phyloP scores from a whole-genome alignment of 2,797 vertebrate genomes.

The Scolopax bukidnonensis region DNA sequence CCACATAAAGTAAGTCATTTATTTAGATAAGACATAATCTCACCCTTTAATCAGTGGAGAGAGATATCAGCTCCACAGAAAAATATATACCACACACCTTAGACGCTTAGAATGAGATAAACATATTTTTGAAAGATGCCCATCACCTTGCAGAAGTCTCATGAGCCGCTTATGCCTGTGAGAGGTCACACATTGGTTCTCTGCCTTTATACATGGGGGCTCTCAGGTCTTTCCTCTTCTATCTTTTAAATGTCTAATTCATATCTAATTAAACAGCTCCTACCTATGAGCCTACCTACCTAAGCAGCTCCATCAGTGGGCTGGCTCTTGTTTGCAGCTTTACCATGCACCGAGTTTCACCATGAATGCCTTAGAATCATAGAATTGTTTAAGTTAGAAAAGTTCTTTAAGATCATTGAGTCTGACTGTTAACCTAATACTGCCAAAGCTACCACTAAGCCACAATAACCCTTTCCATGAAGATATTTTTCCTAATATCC shows the following conservation, averaged over 20 bases:
- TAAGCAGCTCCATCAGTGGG: not conserved
- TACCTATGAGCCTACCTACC: not conserved
- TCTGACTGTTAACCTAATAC: not conserved
- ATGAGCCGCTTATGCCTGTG: not conserved
- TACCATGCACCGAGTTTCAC: not conserved
- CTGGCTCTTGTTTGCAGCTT: rapidly evolving
- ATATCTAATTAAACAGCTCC: not conserved
- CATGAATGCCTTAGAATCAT: not conserved
- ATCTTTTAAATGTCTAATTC: not conserved
- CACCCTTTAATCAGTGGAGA: not conserved
- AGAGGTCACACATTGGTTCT: not conserved
- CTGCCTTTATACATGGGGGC: not conserved
- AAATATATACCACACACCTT: not conserved
- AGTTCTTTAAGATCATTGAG: not conserved
- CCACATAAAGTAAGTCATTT: not conserved
- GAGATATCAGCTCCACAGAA: not conserved
- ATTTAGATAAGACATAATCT: not conserved
- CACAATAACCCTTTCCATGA: not conserved
- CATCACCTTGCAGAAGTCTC: not conserved
- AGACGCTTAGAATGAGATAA: not conserved
- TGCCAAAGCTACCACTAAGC: not conserved
- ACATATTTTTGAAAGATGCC: not conserved
- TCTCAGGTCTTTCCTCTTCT: not conserved
- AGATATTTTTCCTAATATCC: not conserved
- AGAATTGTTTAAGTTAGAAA: not conserved